These are phyloP conservation scores for Caenorhabditis japonica DNA, from an alignment of 2,888 invertebrate genomes.

Conservation along the genomic window DNA sequence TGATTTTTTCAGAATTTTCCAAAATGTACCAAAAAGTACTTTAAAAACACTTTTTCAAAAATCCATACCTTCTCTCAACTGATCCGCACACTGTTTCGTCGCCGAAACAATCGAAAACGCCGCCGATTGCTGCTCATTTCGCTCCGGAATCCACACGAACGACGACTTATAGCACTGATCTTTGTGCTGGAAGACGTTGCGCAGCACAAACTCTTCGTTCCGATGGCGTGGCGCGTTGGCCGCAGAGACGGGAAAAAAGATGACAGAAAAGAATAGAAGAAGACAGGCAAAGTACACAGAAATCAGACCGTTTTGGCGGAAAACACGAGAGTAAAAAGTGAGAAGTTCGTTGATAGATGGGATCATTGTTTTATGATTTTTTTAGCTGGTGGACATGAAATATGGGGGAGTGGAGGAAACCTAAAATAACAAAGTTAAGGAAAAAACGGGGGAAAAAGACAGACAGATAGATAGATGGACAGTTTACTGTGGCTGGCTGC, in stretches of 20 bases:
- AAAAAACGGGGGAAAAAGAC: neutral
- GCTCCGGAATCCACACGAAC: conserved; percentile 13
- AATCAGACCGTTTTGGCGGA: neutral
- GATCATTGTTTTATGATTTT: too few relatives aligned
- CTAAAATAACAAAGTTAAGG: neutral
- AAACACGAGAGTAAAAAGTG: neutral
- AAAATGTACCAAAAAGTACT: too few relatives aligned
- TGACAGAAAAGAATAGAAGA: neutral
- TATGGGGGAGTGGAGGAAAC: conserved; percentile 3
- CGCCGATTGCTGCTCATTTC: neutral
- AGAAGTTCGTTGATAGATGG: conserved; percentile 6
- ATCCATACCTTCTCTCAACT: conserved; percentile 11
- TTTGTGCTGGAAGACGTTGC: conserved; percentile 16
- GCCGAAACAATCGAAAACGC: neutral
- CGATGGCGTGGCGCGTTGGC: neutral
- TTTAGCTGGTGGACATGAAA: neutral
- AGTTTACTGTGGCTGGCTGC: conserved; percentile 25
- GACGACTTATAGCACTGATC: conserved; percentile 29
- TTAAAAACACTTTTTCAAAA: too few relatives aligned
- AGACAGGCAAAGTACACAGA: neutral
- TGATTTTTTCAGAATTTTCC: too few relatives aligned
- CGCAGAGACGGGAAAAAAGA: neutral
- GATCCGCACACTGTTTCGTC: conserved; percentile 21
- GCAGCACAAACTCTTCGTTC: conserved; percentile 1
- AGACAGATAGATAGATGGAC: too few relatives aligned